Evolutionary conservation across 2,113 vertebrate species (phyloP), one percentile per base, ranked within the genome.

Genomic region (Synodontis membranacea): DNA sequence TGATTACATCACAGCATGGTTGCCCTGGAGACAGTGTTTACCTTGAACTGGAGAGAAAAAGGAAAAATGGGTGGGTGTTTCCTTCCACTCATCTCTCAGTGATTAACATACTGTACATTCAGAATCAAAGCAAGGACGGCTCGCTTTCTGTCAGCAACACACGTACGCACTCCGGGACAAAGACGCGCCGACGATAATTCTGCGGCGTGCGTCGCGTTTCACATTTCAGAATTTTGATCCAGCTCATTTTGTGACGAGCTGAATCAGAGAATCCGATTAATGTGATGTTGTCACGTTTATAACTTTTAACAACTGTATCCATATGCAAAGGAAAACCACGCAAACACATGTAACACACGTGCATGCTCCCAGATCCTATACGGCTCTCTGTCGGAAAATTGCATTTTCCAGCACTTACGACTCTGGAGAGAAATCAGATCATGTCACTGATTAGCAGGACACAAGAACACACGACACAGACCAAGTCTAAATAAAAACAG

Each of bases 11-110:
- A 89, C 81, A 82, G 82, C 75, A 80, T 62, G 56, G 89, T 89
- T 90, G 88, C 89, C 76, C n/a, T 86, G 86, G 86, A 87, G 89
- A 90, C 76, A 17, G 68, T 66, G 81, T 88, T 88, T 84, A 86
- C 86, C 86, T 87, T 81, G 81, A 89, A 75, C 75, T 81, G 84
- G 48, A 82, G 75, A 84, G 58, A 88, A 86, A 87, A 78, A 60
- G 37, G 39, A 80, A 80, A 80, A 56, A 56, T 39, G 31, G 52
- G 75, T 68, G 50, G 80, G 83, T 88, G 85, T 88, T 87, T 78
- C 62, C 88, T 84, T 86, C 75, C 54, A 54, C 82, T 83, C 72
- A 31, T 88, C 72, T 76, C 58, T 54, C 62, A 9, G 58, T 68
- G 66, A 83, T 82, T 70, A 87, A 70, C 83, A 82, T 56, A 85